These are phyloP conservation scores for Poecilia velifera DNA, from an alignment of 2,797 vertebrate genomes.

Conservation along the genomic window DNA sequence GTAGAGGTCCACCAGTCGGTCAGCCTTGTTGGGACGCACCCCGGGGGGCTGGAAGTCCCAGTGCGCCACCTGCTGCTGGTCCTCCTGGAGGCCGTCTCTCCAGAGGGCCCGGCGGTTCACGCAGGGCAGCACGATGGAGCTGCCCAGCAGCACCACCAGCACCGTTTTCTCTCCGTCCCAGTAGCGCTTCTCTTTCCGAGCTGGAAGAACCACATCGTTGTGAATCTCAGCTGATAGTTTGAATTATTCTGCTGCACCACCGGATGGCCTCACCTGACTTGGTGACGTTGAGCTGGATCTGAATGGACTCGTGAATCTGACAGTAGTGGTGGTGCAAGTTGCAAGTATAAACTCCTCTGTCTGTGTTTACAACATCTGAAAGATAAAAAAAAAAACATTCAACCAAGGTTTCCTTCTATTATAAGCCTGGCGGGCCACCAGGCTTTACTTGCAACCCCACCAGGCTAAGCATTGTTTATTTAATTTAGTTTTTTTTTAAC, in stretches of 20 bases:
- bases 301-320: slow-evolving; percentile 88
- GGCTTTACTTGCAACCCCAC: too few species aligned
- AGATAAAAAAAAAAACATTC: not conserved
- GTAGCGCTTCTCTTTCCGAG: slow-evolving; percentile 79
- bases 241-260: not conserved
- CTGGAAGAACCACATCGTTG: slow-evolving; percentile 66
- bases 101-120: slow-evolving; percentile 89
- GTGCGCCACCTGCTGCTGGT: slow-evolving; percentile 95
- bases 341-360: slow-evolving; percentile 92
- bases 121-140: slow-evolving; percentile 86
- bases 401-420: too few species aligned
- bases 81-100: slow-evolving; percentile 88
- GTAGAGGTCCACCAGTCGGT: slow-evolving; percentile 93
- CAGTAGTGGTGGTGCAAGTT: slow-evolving; percentile 98
- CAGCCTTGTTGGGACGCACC: slow-evolving; percentile 88
- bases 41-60: slow-evolving; percentile 96
- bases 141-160: slow-evolving; percentile 83
- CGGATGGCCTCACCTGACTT: slow-evolving; percentile 81
- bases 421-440: too few species aligned
- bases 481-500: too few species aligned
- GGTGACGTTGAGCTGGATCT: slow-evolving; percentile 87
- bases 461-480: too few species aligned
- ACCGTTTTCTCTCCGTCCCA: slow-evolving; percentile 92
- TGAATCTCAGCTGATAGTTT: not conserved
- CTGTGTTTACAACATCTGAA: slow-evolving; percentile 83